Base-by-base conservation (phyloP, 2,888 invertebrate genomes). In the Hoplodrina blanda region DNA sequence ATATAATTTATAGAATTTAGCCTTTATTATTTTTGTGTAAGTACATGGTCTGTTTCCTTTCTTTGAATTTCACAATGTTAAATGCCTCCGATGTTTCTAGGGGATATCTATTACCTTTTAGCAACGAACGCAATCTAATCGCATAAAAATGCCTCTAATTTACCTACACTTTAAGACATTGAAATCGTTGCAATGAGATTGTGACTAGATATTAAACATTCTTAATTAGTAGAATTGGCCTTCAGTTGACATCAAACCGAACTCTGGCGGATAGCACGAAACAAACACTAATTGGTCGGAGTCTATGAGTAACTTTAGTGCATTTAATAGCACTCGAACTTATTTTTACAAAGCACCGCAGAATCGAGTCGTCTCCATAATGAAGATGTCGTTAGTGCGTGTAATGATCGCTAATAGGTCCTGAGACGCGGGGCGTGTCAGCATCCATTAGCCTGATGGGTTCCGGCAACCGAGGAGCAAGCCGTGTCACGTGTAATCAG, bases 371-470 rank as follows among this genome's bases (percentile, higher is more conserved):
- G 37, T 64, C 15, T 44, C 25, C 50, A 46, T 61, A 72, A 62
- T 63, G 52, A 37, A 71, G 52, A 52, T 66, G 66, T 78, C 60
- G 50, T 63, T 52, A 66, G n/a, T 33, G 54, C 19, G 52, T 57
- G 73, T 73, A 73, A 77, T 73, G 68, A 73, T 53, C 55, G 62
- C 50, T 77, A 77, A 77, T 77, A 78, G 77, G 73, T 64, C 64
- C 62, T 60, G 78, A 63, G 74, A 50, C 53, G 69, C 25, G 59
- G 59, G 65, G 69, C 66, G 78, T 64, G 79, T 60, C 77, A 56
- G 77, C 61, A 2, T 30, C 66, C 79, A 78, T 78, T 78, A 78
- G 52, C 0, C n/a, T 52, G 74, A 78, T 68, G 67, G 54, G 63
- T 76, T 71, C 80, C 80, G 62, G 76, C 79, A 79, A 62, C 55